Percentiles rank a stretch among this genome's conserved stretches.
Evolutionary conservation across 1,140 invertebrate species (phyloP).

Genomic region (Polyergus mexicanus): DNA sequence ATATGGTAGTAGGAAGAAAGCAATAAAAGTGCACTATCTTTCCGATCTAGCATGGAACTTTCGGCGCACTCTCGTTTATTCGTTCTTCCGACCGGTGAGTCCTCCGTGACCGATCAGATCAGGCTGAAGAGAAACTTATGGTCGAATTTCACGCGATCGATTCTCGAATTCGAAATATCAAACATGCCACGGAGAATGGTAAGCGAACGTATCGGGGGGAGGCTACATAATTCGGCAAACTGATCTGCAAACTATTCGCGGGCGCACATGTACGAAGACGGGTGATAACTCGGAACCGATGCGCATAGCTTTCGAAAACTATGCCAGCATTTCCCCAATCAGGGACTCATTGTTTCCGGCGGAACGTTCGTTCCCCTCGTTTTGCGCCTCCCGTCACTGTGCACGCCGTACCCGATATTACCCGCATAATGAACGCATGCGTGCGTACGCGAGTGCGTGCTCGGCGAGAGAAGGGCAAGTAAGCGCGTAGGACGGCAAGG

Average conservation of each 20-base stretch:
- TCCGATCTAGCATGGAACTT: not conserved
- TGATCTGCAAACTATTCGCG: conserved; percentile 63
- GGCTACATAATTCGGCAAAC: conserved; percentile 31
- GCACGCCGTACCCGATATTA: conserved; percentile 30
- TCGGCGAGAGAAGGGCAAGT: not conserved
- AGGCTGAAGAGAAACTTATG: not conserved
- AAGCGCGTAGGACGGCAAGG: conserved; percentile 22
- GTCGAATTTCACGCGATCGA: conserved; percentile 47
- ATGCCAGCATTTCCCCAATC: conserved; percentile 71
- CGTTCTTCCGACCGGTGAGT: not conserved
- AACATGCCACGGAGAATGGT: conserved; percentile 6
- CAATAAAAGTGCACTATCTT: not conserved
- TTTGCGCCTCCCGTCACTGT: conserved; percentile 3
- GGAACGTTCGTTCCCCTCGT: conserved; percentile 49
- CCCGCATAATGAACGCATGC: conserved; percentile 62
- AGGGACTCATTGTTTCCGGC: conserved; percentile 70
- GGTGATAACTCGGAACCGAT: conserved; percentile 48
- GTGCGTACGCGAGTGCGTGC: not conserved
- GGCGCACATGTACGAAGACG: conserved; percentile 20
- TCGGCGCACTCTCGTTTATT: not conserved
- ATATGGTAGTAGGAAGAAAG: not conserved
- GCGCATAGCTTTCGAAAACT: conserved; percentile 62
- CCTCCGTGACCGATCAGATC: not conserved
- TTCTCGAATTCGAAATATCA: conserved; percentile 50
- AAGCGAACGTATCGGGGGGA: conserved; percentile 27